Evolutionary conservation across 1,140 invertebrate genomes (phyloP), one percentile per base, ranked within the genome.

Genomic region (Diplogasteroides magnus): DNA sequence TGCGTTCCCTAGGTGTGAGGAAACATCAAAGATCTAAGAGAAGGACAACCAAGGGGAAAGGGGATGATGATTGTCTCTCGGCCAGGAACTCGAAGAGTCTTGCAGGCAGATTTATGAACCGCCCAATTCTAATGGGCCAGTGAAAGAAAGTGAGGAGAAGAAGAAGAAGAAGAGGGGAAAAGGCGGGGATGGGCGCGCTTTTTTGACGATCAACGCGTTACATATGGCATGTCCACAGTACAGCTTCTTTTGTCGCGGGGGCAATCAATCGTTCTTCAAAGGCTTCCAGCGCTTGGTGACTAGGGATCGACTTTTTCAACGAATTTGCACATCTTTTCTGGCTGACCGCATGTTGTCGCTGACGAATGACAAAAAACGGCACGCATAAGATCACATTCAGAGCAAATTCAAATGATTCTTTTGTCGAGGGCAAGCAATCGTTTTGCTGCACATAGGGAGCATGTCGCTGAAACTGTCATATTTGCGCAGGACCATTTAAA

Each of bases 161-260:
- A 31, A 62, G 31, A 23, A 59, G 27, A 59, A 59, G 2, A 26
- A 59, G 57, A 26, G 57, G 6, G 57, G 19, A 59, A 59, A 59
- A 23, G 19, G 23, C 14, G 55, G 28, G 62, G 63, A 13, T 56
- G 55, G 55, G 57, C 57, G 57, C 14, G 57, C 63, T 48, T 48
- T 31, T 64, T 29, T 65, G 57, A 56, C 57, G 63, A 55, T 65
- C 63, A 26, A 56, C n/a, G 6, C 62, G 11, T 31, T 37, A 65
- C 63, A 37, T 56, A 26, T 65, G 57, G 57, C 57, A 65, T 65
- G 63, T 37, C 57, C 57, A 56, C 63, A 65, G 57, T 65, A 37
- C 31, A n/a, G 28, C 2, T n/a, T 29, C 37, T 29, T 29, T 31
- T 29, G 62, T 28, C 31, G 31, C 62, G 29, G 29, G n/a, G 63